Evolutionary conservation across 2,888 invertebrate species (phyloP).

Genomic region (Drosophila mimica): DNA sequence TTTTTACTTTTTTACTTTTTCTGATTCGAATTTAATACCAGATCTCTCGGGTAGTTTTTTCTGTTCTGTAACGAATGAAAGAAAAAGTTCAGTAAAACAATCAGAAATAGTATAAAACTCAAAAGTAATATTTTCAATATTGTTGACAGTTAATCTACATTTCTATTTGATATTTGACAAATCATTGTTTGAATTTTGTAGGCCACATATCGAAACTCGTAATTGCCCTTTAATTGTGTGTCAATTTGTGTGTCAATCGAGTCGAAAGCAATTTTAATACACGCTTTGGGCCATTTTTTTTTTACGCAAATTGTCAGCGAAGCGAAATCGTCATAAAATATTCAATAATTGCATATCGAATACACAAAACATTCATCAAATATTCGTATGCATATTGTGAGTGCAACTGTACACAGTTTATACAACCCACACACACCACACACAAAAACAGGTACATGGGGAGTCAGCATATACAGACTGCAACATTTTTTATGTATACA

Average conservation of each 20-base stretch:
- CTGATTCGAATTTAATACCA: not conserved
- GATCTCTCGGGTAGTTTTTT: conserved; percentile 21
- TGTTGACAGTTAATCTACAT: not conserved
- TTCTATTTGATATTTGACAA: not conserved
- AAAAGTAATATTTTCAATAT: not conserved
- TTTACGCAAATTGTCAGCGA: conserved; percentile 1
- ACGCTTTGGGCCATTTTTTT: not conserved
- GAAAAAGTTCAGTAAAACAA: conserved; percentile 9
- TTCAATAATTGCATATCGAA: conserved; percentile 63
- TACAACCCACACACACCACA: not conserved
- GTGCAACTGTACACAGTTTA: conserved; percentile 50
- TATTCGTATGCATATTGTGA: conserved; percentile 38
- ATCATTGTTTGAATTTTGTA: not conserved
- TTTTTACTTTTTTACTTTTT: conserved; percentile 4
- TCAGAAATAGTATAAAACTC: not conserved
- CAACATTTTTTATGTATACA: conserved; percentile 46
- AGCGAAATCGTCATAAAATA: conserved; percentile 30
- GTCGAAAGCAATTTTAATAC: not conserved
- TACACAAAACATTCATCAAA: conserved; percentile 49
- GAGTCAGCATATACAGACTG: conserved; percentile 2
- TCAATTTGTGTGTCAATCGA: conserved; percentile 11
- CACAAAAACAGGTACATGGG: conserved; percentile 1
- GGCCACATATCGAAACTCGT: not conserved
- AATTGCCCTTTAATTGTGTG: not conserved
- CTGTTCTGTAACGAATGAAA: conserved; percentile 19